phyloP scores from a whole-genome alignment of 2,797 vertebrate genomes.

The Rhynchonycteris naso region DNA sequence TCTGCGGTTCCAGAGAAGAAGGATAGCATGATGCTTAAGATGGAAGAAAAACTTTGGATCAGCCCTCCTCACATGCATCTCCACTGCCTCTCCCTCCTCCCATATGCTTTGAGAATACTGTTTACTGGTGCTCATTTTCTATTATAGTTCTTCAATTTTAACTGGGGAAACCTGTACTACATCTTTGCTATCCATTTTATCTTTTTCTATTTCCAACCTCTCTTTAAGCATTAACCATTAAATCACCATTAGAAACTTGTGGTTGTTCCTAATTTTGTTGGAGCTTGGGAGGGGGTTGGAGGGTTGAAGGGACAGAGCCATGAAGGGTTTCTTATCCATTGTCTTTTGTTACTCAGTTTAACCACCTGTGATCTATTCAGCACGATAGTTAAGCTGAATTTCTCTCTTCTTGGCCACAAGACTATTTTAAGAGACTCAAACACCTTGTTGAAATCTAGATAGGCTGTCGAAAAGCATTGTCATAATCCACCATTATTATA shows the following conservation, averaged over 20 bases:
- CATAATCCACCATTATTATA: background rate
- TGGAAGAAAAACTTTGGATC: background rate
- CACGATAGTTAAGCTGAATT: background rate
- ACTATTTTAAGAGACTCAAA: background rate
- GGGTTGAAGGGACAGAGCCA: background rate
- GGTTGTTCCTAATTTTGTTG: background rate
- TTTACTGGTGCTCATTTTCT: background rate
- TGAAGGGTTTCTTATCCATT: background rate
- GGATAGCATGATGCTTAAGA: background rate
- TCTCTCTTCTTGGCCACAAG: background rate
- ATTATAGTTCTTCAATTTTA: background rate
- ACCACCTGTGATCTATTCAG: background rate
- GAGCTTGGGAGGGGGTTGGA: background rate
- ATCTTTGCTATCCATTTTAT: background rate
- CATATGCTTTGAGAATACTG: background rate
- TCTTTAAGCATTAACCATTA: background rate
- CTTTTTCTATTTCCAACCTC: background rate
- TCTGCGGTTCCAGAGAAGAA: background rate
- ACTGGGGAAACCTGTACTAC: background rate
- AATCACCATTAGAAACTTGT: background rate
- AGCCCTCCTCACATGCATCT: background rate
- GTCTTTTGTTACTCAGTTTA: background rate
- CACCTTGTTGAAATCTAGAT: background rate
- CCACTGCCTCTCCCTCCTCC: background rate
- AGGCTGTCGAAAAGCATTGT: background rate